Conservation (phyloP, 2,888 invertebrate genomes). For the Acholoe squamosa region DNA sequence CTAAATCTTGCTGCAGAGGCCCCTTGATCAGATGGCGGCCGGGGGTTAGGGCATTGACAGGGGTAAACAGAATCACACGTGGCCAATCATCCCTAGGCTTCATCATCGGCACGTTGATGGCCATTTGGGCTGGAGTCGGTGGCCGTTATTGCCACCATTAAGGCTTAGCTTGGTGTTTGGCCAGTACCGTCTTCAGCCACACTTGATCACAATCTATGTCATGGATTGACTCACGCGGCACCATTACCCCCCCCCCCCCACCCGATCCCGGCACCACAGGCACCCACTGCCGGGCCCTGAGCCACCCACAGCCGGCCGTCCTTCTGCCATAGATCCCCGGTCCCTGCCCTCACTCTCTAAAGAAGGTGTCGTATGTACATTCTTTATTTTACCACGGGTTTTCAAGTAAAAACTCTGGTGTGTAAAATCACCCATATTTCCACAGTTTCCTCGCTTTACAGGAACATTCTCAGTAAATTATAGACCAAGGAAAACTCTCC, state of each 20-base stretch:
- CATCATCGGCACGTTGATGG: conserved; percentile 51
- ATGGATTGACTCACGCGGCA: conserved; percentile 39
- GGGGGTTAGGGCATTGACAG: conserved; percentile 44
- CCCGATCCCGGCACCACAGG: no score
- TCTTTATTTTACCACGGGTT: no score
- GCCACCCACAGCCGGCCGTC: neutral
- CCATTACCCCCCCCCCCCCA: neutral
- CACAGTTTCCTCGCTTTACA: no score
- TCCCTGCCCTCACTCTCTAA: no score
- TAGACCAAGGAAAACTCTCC: no score
- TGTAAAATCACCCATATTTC: no score
- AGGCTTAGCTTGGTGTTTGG: conserved; percentile 31
- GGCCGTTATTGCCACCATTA: conserved; percentile 58
- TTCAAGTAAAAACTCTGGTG: no score
- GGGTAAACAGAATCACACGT: conserved; percentile 48
- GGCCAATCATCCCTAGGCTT: conserved; percentile 56
- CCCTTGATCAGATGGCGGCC: conserved; percentile 51
- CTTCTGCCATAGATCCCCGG: neutral
- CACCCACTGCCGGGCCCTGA: neutral
- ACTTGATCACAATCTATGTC: conserved; percentile 62
- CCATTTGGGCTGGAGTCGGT: conserved; percentile 38
- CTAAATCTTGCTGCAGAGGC: conserved; percentile 9
- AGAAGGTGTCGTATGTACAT: no score
- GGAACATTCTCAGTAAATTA: no score
- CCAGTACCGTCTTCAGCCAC: conserved; percentile 1